A percentile compares a stretch with the other conserved stretches of the same genome.
phyloP scores from a whole-genome alignment of 2,888 invertebrate species.

The Oscheius sp. region DNA sequence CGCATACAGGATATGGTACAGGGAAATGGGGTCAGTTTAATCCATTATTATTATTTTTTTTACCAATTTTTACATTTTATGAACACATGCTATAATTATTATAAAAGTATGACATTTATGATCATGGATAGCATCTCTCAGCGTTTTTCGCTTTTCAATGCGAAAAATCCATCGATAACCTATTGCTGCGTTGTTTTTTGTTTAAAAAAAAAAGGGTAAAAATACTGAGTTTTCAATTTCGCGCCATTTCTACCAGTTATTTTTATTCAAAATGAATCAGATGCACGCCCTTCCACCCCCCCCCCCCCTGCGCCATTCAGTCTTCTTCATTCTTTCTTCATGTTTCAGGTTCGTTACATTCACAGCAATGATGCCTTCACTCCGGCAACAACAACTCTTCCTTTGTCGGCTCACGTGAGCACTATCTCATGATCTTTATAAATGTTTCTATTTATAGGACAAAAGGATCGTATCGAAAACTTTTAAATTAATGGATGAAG shows the following conservation, averaged over 20 bases:
- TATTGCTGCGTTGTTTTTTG: too few relatives aligned
- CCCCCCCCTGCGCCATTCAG: too few relatives aligned
- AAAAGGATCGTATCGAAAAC: slow-evolving; percentile 57
- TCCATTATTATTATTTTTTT: too few relatives aligned
- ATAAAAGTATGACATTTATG: too few relatives aligned
- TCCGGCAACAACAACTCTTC: background rate
- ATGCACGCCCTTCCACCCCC: too few relatives aligned
- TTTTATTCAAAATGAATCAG: background rate
- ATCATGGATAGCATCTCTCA: too few relatives aligned
- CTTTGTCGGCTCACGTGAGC: slow-evolving; percentile 18
- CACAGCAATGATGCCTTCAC: slow-evolving; percentile 20
- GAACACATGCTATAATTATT: too few relatives aligned
- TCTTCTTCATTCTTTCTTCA: background rate
- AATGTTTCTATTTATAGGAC: slow-evolving; percentile 52
- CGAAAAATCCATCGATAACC: too few relatives aligned
- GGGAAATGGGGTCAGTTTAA: slow-evolving; percentile 27
- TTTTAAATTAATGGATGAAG: slow-evolving; percentile 72
- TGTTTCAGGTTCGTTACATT: slow-evolving; percentile 31
- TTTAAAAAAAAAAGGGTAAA: background rate
- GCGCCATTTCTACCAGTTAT: too few relatives aligned
- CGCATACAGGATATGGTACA: slow-evolving; percentile 32
- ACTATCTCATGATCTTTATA: background rate
- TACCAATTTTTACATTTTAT: too few relatives aligned
- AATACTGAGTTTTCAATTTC: background rate
- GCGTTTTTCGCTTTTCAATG: too few relatives aligned